Base-by-base conservation (phyloP, 23 tunicate genomes). In the Diplosoma virens region DNA sequence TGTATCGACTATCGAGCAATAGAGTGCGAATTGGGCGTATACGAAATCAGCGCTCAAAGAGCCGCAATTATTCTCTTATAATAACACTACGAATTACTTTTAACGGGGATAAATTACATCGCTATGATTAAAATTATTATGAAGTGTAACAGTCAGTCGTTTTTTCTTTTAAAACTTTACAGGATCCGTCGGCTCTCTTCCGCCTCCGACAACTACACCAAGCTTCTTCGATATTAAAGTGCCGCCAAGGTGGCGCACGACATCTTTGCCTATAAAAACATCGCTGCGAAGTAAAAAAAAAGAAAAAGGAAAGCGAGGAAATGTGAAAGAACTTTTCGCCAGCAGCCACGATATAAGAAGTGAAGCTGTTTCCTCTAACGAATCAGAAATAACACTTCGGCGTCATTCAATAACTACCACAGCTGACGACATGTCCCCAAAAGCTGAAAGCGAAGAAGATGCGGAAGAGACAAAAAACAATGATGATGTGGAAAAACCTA, bases 171-270 rank as follows among this genome's bases (percentile, higher is more conserved):
- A 14, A 11, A 20, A 14, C 17, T 55, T 55, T 22, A 29, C 52
- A 67, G 74, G 26, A 17, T 67, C 74, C 3, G 50, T 34, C 6
- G 52, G 74, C 2, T 67, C 78, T 35, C 14, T 48, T 4, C 78
- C 78, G 61, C 37, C 78, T 6, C 9, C 24, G 1, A 28, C n/a
- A 9, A 48, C 18, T 24, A n/a, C n/a, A n/a, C n/a, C n/a, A n/a
- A 37, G 20, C 6, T 47, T 23, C 28, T 72, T 72, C 25, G 78
- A 72, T 14, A 7, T 30, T 18, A 72, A 30, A 48, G 22, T 14
- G 2, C 20, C 17, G 7, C 61, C 78, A 6, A 72, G 78, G 25
- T 72, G 78, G 61, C 78, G 78, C 59, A 72, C 78, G 1, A 47
- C 78, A 26, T 72, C 78, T 5, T 61, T 72, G 26, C 78, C 78